Conservation (phyloP, 2,113 vertebrate genomes). For the Verasper variegatus region DNA sequence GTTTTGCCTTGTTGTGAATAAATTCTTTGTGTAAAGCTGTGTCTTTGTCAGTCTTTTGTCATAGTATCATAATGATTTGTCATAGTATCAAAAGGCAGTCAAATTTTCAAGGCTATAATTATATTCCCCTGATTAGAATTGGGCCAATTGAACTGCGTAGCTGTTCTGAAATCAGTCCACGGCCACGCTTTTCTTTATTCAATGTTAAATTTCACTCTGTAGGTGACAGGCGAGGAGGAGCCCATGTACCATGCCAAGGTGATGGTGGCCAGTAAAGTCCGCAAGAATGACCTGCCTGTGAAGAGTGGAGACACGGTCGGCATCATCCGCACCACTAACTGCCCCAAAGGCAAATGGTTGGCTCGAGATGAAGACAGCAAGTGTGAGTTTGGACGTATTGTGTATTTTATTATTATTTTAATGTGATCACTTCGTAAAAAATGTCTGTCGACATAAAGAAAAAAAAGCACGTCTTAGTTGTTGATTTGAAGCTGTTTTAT, state of each 20-base stretch:
- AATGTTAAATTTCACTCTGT: neutral
- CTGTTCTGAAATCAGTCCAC: neutral
- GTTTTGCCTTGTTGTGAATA: too few relatives aligned
- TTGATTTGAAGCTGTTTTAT: neutral
- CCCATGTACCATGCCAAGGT: conserved; percentile 72
- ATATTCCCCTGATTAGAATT: neutral
- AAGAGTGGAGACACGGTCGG: conserved; percentile 77
- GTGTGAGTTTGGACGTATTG: conserved; percentile 79
- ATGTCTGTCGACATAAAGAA: too few relatives aligned
- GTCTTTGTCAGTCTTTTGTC: neutral
- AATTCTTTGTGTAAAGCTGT: neutral
- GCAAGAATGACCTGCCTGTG: conserved; percentile 69
- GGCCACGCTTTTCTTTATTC: neutral
- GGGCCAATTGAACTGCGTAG: neutral
- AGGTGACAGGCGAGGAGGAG: conserved; percentile 82
- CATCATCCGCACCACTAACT: conserved; percentile 75
- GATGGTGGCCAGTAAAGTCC: conserved; percentile 67
- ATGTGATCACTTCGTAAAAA: neutral
- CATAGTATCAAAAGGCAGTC: neutral
- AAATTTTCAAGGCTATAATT: neutral
- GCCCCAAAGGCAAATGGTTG: conserved; percentile 79
- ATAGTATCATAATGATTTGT: neutral
- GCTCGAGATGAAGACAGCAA: conserved; percentile 72
- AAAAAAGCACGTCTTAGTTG: neutral
- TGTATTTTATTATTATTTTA: neutral